Evolutionary conservation across 2,797 vertebrate species (phyloP).

Genomic region (Argentina silus): DNA sequence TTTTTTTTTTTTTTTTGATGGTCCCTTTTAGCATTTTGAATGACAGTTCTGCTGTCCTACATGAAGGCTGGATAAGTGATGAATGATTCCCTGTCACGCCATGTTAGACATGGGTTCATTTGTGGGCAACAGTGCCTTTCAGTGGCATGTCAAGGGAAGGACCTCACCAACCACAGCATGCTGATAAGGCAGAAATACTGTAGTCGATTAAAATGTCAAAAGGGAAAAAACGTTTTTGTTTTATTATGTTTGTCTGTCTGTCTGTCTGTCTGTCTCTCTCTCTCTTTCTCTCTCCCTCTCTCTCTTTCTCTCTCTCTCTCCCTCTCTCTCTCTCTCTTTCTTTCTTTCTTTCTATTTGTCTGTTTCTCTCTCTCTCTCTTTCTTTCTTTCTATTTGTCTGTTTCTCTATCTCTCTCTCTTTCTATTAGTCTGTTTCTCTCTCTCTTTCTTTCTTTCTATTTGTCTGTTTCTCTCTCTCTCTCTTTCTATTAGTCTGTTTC

Average conservation of each 20-base stretch:
- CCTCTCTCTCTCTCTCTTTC: background rate
- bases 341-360: too few relatives aligned
- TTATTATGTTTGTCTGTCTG: background rate
- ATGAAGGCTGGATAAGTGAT: background rate
- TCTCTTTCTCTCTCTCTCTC: background rate
- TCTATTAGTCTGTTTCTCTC: background rate
- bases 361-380: too few relatives aligned
- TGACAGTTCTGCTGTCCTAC: conserved; percentile 4
- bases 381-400: too few relatives aligned
- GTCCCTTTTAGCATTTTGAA: background rate
- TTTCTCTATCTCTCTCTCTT: background rate
- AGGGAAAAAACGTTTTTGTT: background rate
- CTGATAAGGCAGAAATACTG: background rate
- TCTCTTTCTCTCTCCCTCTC: background rate
- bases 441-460: background rate
- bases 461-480: too few relatives aligned
- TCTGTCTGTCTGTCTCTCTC: too few relatives aligned
- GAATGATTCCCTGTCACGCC: background rate
- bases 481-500: background rate
- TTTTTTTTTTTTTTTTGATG: background rate
- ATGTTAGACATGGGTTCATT: conserved; percentile 26
- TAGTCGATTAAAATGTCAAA: background rate
- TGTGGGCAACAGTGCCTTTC: conserved; percentile 71
- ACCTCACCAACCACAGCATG: background rate
- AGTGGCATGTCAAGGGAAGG: conserved; percentile 54